Conservation (phyloP, 2,113 vertebrate genomes). For the Engraulis encrasicolus region DNA sequence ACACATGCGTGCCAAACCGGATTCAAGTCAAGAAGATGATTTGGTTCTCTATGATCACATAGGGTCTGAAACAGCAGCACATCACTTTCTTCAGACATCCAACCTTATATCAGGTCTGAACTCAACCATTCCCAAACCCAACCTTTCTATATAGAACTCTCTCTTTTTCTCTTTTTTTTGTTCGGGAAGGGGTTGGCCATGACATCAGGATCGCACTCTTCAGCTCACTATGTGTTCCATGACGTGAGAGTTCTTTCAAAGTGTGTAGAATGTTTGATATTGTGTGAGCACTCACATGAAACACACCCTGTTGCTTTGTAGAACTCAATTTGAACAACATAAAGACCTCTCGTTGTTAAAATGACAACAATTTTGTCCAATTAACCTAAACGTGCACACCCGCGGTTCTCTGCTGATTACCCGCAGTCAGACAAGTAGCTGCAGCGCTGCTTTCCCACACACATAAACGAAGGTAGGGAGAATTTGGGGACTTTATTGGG, state of each 20-base stretch:
- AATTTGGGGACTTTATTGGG: conserved; percentile 67
- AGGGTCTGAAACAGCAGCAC: conserved; percentile 36
- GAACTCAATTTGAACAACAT: neutral
- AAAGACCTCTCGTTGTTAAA: conserved; percentile 24
- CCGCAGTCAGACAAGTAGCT: conserved; percentile 45
- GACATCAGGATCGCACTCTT: neutral
- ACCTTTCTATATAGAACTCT: no score
- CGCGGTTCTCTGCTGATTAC: conserved; percentile 17
- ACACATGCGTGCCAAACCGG: conserved; percentile 46
- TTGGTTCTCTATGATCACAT: conserved; percentile 44
- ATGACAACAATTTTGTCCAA: conserved; percentile 25
- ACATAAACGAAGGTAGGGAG: conserved; percentile 68
- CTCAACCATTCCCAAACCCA: no score
- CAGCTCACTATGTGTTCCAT: conserved; percentile 21
- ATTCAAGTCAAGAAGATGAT: conserved; percentile 48
- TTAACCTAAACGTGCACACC: conserved; percentile 18
- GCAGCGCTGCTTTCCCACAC: conserved; percentile 70
- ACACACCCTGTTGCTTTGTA: neutral
- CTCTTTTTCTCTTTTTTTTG: no score
- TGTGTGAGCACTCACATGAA: neutral
- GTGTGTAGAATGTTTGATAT: neutral
- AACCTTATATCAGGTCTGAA: no score
- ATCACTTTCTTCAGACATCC: no score
- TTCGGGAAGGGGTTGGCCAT: no score
- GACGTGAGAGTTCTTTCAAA: conserved; percentile 9